Conservation (phyloP, 2,113 vertebrate species). For the Istiophorus platypterus region DNA sequence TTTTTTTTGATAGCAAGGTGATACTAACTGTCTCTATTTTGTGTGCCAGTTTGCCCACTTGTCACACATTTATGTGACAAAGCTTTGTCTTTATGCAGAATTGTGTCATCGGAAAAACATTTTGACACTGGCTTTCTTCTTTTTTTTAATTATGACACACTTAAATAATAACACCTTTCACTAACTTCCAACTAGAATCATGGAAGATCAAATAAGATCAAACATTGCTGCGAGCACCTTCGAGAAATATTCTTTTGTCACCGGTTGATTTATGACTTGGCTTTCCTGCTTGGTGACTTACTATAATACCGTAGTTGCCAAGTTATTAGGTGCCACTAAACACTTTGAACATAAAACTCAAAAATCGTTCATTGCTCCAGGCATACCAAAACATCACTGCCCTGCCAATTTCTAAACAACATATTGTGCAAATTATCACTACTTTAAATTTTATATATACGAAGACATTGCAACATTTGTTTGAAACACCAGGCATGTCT, state of each 20-base stretch:
- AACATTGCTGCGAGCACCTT: slow-evolving; percentile 39
- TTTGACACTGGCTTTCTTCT: slow-evolving; percentile 14
- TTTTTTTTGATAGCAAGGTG: not conserved
- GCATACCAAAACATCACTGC: slow-evolving; percentile 5
- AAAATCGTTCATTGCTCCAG: slow-evolving; percentile 2
- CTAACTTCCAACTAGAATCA: slow-evolving; percentile 27
- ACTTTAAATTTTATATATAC: not conserved
- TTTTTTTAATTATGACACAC: slow-evolving; percentile 18
- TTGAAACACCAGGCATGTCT: slow-evolving; percentile 37
- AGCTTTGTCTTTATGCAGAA: not conserved
- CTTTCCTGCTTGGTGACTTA: slow-evolving; percentile 26
- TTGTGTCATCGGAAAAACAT: not conserved
- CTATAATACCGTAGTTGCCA: not conserved
- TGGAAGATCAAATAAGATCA: slow-evolving; percentile 47
- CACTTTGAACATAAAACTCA: slow-evolving; percentile 2
- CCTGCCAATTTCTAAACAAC: slow-evolving; percentile 5
- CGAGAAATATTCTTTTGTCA: slow-evolving; percentile 32
- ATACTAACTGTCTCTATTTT: not conserved
- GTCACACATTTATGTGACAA: not conserved
- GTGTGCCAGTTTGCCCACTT: not conserved
- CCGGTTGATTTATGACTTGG: slow-evolving; percentile 46
- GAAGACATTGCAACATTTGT: slow-evolving; percentile 20
- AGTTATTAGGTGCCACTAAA: slow-evolving; percentile 15
- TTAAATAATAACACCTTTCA: slow-evolving; percentile 1
- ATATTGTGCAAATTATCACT: not conserved